Evolutionary conservation across 2,888 invertebrate species (phyloP).

Genomic region (Torymus aiolomorphi): DNA sequence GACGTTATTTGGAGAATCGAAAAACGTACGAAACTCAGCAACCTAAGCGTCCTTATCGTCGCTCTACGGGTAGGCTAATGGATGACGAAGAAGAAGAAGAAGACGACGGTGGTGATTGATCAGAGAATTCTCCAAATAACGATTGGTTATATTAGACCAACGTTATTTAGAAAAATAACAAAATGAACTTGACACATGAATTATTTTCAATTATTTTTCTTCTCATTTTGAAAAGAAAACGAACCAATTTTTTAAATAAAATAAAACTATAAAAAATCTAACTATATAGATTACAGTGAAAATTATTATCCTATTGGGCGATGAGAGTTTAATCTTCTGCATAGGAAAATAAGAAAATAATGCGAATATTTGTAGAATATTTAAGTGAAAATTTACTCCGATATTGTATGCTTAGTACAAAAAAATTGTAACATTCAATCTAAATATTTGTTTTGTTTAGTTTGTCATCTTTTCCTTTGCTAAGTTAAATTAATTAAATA

Average conservation of each 20-base stretch:
- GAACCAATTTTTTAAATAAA: slow-evolving; percentile 37
- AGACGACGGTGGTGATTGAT: slow-evolving; percentile 63
- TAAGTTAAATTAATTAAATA: not conserved
- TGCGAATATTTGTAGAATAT: slow-evolving; percentile 37
- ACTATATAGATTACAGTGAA: slow-evolving; percentile 20
- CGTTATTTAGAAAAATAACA: slow-evolving; percentile 3
- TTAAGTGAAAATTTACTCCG: slow-evolving; percentile 57
- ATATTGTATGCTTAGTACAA: slow-evolving; percentile 25
- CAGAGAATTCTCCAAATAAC: slow-evolving; percentile 29
- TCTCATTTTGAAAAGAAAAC: slow-evolving; percentile 23
- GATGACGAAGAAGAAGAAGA: slow-evolving; percentile 59
- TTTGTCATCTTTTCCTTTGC: slow-evolving; percentile 2
- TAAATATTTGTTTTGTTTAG: slow-evolving; percentile 23
- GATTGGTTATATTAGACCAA: slow-evolving; percentile 40
- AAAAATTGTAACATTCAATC: slow-evolving; percentile 13
- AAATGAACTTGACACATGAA: slow-evolving; percentile 27
- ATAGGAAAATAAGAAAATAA: slow-evolving; percentile 36
- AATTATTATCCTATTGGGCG: not conserved
- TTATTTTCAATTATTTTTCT: slow-evolving; percentile 41
- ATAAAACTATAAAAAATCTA: slow-evolving; percentile 5
- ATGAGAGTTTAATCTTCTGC: slow-evolving; percentile 31
- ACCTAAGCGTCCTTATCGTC: slow-evolving; percentile 61
- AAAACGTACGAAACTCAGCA: slow-evolving; percentile 73
- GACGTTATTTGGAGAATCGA: slow-evolving; percentile 73
- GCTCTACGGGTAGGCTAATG: slow-evolving; percentile 47